phyloP scores from a whole-genome alignment of 2,113 vertebrate species.

The Fulica atra region DNA sequence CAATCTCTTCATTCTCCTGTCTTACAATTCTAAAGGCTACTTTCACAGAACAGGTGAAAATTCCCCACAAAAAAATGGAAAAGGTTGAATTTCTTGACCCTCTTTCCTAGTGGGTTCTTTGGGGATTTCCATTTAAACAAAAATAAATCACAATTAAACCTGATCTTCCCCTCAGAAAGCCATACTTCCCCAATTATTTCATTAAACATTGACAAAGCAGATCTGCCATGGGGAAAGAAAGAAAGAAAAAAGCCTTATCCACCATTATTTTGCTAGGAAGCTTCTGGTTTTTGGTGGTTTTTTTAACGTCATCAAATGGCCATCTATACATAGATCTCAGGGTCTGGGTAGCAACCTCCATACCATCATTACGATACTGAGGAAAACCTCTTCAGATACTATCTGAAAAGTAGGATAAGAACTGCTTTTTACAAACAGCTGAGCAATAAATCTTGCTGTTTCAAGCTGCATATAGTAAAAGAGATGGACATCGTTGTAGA shows the following conservation, averaged over 20 bases:
- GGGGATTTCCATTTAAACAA: neutral
- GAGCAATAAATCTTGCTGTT: neutral
- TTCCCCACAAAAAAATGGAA: neutral
- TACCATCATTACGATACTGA: neutral
- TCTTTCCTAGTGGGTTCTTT: neutral
- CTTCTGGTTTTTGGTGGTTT: neutral
- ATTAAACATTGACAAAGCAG: neutral
- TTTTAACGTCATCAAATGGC: neutral
- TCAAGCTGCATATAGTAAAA: neutral
- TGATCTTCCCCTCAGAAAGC: neutral
- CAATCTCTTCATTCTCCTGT: neutral
- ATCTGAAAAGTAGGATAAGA: neutral
- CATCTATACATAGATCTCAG: neutral
- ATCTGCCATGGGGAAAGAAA: neutral
- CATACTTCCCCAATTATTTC: conserved; percentile 9
- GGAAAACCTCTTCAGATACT: neutral
- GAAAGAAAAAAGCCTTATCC: neutral
- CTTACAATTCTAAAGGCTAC: neutral
- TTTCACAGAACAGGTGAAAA: neutral
- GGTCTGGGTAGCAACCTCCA: neutral
- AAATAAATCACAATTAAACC: neutral
- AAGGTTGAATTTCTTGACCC: neutral
- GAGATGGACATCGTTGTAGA: neutral
- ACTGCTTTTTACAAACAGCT: neutral
- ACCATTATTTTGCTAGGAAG: neutral